These are phyloP conservation scores for Morone chrysops DNA, from an alignment of 2,113 vertebrate species.

Conservation along the genomic window DNA sequence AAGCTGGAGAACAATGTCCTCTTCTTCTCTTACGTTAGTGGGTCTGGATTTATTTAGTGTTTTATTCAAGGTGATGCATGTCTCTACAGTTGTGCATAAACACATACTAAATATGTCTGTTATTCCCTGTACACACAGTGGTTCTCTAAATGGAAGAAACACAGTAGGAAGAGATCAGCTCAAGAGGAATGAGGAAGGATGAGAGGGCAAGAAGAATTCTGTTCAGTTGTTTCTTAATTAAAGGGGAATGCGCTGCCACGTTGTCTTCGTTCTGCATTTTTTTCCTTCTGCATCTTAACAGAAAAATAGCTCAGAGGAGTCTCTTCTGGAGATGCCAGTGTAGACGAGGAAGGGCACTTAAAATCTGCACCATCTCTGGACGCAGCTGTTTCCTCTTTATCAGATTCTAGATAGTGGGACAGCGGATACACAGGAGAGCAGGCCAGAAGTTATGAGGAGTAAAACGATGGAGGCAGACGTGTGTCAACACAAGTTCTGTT, in stretches of 20 bases:
- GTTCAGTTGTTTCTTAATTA: constrained; percentile 34
- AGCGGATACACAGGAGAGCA: constrained; percentile 39
- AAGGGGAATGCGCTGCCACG: constrained; percentile 11
- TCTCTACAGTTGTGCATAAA: constrained; percentile 7
- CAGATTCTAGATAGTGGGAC: constrained; percentile 51
- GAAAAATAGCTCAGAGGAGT: constrained; percentile 34
- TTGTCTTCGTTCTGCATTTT: neutral
- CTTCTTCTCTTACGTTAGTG: neutral
- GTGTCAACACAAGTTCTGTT: constrained; percentile 8
- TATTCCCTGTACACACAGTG: neutral
- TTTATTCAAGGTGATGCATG: neutral
- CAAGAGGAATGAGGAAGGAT: constrained; percentile 17
- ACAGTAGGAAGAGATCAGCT: constrained; percentile 9
- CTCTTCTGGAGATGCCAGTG: constrained; percentile 23
- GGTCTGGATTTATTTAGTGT: neutral
- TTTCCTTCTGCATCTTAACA: neutral
- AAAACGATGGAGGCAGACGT: constrained; percentile 29
- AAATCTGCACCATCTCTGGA: constrained; percentile 39
- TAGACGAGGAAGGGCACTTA: constrained; percentile 23
- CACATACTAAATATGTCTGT: neutral
- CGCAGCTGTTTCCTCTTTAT: constrained; percentile 68
- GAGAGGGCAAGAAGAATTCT: constrained; percentile 14
- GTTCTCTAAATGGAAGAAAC: neutral
- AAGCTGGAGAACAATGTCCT: neutral
- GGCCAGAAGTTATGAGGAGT: constrained; percentile 48